Conservation (phyloP, 1,140 invertebrate species). For the Halotydeus destructor region DNA sequence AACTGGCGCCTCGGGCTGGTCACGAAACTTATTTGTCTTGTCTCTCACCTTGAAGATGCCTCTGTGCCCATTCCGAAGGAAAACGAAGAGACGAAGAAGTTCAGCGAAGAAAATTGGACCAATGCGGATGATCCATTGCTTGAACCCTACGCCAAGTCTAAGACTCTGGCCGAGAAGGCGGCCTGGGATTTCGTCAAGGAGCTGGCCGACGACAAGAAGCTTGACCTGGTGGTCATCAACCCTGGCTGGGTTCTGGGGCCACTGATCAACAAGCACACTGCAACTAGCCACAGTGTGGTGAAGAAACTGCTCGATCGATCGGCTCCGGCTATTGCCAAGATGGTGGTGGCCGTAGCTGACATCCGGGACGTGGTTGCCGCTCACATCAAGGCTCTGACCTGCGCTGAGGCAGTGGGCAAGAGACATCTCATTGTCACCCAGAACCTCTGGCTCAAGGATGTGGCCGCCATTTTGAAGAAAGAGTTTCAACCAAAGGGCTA, state of each 20-base stretch:
- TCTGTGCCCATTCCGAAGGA: constrained; percentile 8
- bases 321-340: constrained; percentile 28
- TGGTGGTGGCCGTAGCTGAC: constrained; percentile 30
- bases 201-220: constrained; percentile 26
- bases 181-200: constrained; percentile 35
- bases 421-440: constrained; percentile 24
- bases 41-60: constrained; percentile 9
- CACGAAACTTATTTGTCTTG: neutral
- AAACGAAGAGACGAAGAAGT: constrained; percentile 24
- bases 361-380: constrained; percentile 35
- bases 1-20: no score
- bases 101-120: constrained; percentile 33
- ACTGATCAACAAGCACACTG: constrained; percentile 24
- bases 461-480: constrained; percentile 25
- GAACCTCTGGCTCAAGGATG: constrained; percentile 28
- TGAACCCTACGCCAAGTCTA: constrained; percentile 29
- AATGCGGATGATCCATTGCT: constrained; percentile 22
- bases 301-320: constrained; percentile 27
- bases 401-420: constrained; percentile 29
- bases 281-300: constrained; percentile 25
- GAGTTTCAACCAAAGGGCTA: constrained; percentile 28
- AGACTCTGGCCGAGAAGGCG: constrained; percentile 33
- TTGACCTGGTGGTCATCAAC: constrained; percentile 33
- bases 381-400: constrained; percentile 31
- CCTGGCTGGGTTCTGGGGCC: constrained; percentile 33